Conservation (phyloP, 2,113 vertebrate species). For the Lamprotornis superbus region DNA sequence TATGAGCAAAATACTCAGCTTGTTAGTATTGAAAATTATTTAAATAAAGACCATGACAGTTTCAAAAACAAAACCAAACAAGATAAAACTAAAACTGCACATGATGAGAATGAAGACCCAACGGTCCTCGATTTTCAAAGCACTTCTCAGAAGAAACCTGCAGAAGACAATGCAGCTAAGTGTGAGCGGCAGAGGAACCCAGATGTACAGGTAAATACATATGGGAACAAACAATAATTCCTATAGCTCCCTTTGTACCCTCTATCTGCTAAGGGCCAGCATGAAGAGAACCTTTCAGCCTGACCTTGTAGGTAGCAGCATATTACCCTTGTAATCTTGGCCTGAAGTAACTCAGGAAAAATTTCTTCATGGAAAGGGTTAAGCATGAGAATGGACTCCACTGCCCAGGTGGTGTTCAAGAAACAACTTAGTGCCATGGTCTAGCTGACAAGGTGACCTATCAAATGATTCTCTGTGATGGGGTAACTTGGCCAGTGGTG, state of each 20-base stretch:
- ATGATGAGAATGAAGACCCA: conserved; percentile 85
- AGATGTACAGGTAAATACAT: conserved; percentile 75
- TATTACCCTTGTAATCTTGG: not conserved
- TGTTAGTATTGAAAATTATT: conserved; percentile 75
- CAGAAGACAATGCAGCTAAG: conserved; percentile 54
- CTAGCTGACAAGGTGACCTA: not conserved
- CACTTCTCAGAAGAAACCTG: conserved; percentile 69
- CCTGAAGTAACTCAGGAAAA: not conserved
- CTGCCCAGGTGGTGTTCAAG: not conserved
- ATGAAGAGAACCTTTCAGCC: not conserved
- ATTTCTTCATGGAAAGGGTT: not conserved
- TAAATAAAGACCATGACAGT: conserved; percentile 66
- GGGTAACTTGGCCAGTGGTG: not conserved
- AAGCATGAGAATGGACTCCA: not conserved
- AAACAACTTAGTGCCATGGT: not conserved
- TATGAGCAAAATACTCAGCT: conserved; percentile 73
- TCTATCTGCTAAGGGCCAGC: not conserved
- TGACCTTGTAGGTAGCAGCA: not conserved
- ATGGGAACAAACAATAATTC: not conserved
- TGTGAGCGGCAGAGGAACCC: conserved; percentile 67
- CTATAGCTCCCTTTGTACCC: not conserved
- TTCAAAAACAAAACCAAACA: conserved; percentile 70
- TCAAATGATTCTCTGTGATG: not conserved
- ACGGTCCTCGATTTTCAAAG: conserved; percentile 66
- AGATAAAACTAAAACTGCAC: conserved; percentile 67